These are phyloP conservation scores for Bugula neritina DNA, from an alignment of 2,888 invertebrate species.

Conservation along the genomic window DNA sequence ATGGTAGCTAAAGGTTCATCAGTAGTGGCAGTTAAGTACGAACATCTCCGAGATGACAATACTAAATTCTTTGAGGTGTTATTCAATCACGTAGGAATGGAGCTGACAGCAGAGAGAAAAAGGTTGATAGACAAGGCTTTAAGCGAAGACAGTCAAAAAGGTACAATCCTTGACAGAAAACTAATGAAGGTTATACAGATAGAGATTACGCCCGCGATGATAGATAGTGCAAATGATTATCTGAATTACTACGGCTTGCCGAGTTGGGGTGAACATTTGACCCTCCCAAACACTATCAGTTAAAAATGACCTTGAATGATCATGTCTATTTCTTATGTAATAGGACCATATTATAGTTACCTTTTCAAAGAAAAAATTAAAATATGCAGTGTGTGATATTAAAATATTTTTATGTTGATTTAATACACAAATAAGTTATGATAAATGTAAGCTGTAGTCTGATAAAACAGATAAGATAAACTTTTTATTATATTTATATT, in stretches of 20 bases:
- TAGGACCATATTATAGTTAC: background rate
- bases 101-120: background rate
- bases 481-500: no score
- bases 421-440: no score
- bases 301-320: background rate
- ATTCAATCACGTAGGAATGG: background rate
- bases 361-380: no score
- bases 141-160: background rate
- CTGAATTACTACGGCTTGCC: background rate
- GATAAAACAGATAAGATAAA: no score
- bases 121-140: background rate
- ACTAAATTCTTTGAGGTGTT: background rate
- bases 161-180: background rate
- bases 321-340: background rate
- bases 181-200: background rate
- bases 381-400: background rate
- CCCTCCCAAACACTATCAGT: background rate
- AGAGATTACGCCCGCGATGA: background rate
- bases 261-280: background rate
- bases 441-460: no score
- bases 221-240: background rate
- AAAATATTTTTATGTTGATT: background rate
- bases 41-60: background rate
- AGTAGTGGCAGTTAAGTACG: background rate
- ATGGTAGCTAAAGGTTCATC: background rate